Evolutionary conservation across 2,888 invertebrate species (phyloP), one percentile per base, ranked within the genome.

Genomic region (Saturnia japonica): DNA sequence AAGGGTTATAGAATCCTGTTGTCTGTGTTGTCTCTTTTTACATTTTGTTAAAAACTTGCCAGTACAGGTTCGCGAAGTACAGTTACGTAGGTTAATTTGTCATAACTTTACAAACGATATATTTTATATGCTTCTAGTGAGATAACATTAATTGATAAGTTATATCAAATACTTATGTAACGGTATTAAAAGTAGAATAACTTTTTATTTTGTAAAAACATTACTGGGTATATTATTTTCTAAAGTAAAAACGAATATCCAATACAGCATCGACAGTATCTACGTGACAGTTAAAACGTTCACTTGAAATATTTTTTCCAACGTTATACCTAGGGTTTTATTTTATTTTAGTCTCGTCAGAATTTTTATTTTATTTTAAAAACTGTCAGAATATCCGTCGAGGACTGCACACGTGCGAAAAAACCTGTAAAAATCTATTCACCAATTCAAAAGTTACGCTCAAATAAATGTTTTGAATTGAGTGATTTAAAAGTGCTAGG

Each of bases 381-480:
- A 64, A 64, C 62, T 62, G 19, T 7, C 62, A 62, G 34, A 34
- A 28, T 4, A 64, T 9, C 40, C 40, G n/a, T 40, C 11, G 40
- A 19, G 40, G 40, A 64, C 34, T 64, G 40, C 64, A 71, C 74
- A 75, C 73, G 74, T 72, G 70, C 70, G 8, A 73, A 77, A 60
- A 60, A 60, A 75, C 8, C n/a, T 68, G 62, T 75, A 74, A 68
- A 72, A 79, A 80, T 79, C 68, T 42, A 71, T 73, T 74, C 71
- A 69, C 74, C 74, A 76, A 51, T 80, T 80, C 78, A 78, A 77
- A 79, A 76, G 75, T 77, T 76, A 76, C 78, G 83, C 82, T 75
- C 77, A 74, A 72, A 79, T 81, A 80, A 82, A 80, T 74, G 80
- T 75, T 78, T 78, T 82, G 77, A 81, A 84, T 80, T 51, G 71